Evolutionary conservation across 2,888 invertebrate genomes (phyloP).

Genomic region (Seira musarum): DNA sequence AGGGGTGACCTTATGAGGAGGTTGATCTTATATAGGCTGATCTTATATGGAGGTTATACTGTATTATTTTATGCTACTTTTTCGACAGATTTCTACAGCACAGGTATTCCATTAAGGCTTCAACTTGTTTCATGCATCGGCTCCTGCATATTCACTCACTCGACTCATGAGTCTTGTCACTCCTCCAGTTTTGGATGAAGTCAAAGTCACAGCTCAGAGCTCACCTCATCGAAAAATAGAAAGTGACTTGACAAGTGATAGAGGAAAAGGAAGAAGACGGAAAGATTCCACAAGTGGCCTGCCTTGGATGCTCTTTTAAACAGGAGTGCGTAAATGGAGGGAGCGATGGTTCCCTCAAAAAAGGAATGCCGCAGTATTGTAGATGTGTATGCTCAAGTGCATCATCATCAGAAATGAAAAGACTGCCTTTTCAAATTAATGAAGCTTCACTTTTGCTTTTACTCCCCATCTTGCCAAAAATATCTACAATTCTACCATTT

Average conservation of each 20-base stretch:
- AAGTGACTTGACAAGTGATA: constrained; percentile 26
- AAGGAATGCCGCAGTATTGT: constrained; percentile 31
- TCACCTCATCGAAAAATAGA: constrained; percentile 32
- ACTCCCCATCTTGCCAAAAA: too few species aligned
- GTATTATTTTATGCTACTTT: not conserved
- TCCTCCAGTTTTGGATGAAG: constrained; percentile 23
- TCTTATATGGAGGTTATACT: too few species aligned
- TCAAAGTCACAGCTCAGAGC: too few species aligned
- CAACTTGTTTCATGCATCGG: constrained; percentile 29
- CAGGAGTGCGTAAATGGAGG: not conserved
- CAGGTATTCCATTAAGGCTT: constrained; percentile 46
- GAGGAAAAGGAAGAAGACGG: constrained; percentile 2
- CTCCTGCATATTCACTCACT: too few species aligned
- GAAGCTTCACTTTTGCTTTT: constrained; percentile 8
- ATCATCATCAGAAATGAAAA: constrained; percentile 25
- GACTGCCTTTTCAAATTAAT: constrained; percentile 31
- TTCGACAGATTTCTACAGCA: constrained; percentile 4
- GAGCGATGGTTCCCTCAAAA: too few species aligned
- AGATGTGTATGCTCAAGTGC: constrained; percentile 4
- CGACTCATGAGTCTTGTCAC: constrained; percentile 35
- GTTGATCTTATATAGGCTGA: too few species aligned
- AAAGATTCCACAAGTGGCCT: constrained; percentile 15
- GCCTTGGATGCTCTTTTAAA: not conserved
- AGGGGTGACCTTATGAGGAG: too few species aligned
- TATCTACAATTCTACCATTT: not conserved